Conservation (phyloP, 2,888 invertebrate genomes). For the Timema podura region DNA sequence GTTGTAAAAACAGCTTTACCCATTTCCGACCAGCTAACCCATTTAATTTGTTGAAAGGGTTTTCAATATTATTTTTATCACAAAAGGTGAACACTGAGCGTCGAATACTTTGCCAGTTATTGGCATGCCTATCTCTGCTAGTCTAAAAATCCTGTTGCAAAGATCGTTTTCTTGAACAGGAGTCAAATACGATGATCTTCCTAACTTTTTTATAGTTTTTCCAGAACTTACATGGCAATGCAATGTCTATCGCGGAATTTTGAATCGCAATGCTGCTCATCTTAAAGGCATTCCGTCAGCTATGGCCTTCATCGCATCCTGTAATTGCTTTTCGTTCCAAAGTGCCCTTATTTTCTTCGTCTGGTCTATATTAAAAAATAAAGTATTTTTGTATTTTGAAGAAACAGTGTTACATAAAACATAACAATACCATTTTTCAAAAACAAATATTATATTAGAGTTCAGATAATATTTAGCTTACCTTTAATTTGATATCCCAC, state of each 20-base stretch:
- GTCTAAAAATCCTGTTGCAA: neutral
- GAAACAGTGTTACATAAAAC: neutral
- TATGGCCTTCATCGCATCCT: constrained; percentile 6
- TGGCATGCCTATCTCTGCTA: constrained; percentile 1
- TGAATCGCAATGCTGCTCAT: neutral
- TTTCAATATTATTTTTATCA: constrained; percentile 6
- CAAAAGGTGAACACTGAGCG: neutral
- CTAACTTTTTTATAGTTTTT: constrained; percentile 1
- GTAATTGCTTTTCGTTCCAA: neutral
- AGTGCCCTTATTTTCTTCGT: neutral
- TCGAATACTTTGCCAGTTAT: constrained; percentile 5
- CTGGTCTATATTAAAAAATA: neutral
- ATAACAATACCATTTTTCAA: too few relatives aligned
- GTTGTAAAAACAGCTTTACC: constrained; percentile 9
- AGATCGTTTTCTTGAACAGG: neutral
- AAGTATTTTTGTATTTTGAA: neutral
- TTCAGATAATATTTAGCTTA: too few relatives aligned
- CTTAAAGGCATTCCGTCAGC: constrained; percentile 7
- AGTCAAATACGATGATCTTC: neutral
- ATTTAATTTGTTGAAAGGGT: constrained; percentile 1
- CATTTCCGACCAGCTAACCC: constrained; percentile 12
- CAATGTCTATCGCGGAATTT: constrained; percentile 1
- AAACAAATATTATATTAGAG: too few relatives aligned
- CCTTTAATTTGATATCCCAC: too few relatives aligned
- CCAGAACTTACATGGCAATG: neutral